Evolutionary conservation across 2,888 invertebrate species (phyloP), one percentile per base, ranked within the genome.

Genomic region (Zaprionus lineosus): DNA sequence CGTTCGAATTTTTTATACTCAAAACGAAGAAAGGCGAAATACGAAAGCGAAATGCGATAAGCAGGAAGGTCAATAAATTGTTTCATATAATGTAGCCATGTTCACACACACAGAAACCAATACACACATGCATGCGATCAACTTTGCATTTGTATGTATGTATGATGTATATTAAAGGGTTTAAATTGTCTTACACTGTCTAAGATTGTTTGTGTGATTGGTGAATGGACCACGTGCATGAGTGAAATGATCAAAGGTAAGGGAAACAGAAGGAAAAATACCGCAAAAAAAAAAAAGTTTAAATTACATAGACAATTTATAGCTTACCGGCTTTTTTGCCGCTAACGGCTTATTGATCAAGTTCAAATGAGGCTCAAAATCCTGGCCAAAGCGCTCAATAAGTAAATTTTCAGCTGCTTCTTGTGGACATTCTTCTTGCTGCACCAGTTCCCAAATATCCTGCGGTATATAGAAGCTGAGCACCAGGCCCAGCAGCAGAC

Each of bases 291-390:
- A n/a, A n/a, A n/a, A n/a, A n/a, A n/a, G n/a, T n/a, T n/a, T n/a
- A n/a, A n/a, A n/a, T n/a, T n/a, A n/a, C n/a, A n/a, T n/a, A n/a
- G n/a, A n/a, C n/a, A 11, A 28, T 41, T 9, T 33, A 2, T 33
- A 3, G 86, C 88, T 86, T 86, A 89, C 89, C 85, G 86, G 86
- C 81, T 90, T 90, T 71, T 90, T 90, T 6, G 90, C 90, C 48
- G 88, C 86, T 67, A 90, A 81, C 58, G 90, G 90, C 81, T 90
- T 90, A 51, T 90, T 90, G 41, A 89, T 87, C 52, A 90, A 84
- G 82, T 90, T 90, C 57, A 90, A 79, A 72, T 89, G 90, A 41
- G 90, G 90, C 73, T 90, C 89, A 70, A 90, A 90, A 53, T 90
- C 90, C 71, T 89, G 89, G 16, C 89, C 89, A 41, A 87, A 91